Base-by-base conservation (phyloP, 2,113 vertebrate genomes). In the Leucoraja erinaceus region DNA sequence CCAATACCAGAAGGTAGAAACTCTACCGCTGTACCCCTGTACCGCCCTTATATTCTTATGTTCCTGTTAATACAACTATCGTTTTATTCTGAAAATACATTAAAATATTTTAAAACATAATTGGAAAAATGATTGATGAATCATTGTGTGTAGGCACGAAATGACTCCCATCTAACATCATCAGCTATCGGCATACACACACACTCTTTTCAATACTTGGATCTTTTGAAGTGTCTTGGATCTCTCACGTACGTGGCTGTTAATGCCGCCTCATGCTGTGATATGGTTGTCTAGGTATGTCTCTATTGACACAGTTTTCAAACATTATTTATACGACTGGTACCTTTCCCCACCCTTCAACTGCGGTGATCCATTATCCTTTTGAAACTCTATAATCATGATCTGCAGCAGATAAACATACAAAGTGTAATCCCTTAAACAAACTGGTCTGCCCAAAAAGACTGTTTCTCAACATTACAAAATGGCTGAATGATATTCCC, bases 351-450 rank as follows among this genome's bases (percentile, higher is more conserved):
- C 96, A 97, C 96, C 96, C 97, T 96, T 94, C 96, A 96, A 95
- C 96, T 95, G 96, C 94, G 94, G 96, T 96, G 95, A 96, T 97
- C 96, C 96, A 97, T 97, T 97, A 97, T 97, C 95, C 95, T 96
- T 96, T 97, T 95, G 3, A 96, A 95, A 94, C 94, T 93, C 93
- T 83, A 94, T 94, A 94, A 94, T 95, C 96, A 96, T 93, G 94
- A 97, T 95, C 95, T 95, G 95, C 94, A 94, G 94, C 96, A 95
- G 95, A 95, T 94, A 93, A 96, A 96, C 95, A 95, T 94, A 94
- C 90, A 93, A 95, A 93, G 94, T 94, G 94, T 77, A 94, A 95
- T 94, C 95, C 96, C 97, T 96, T 97, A 95, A 96, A 95, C 93
- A 94, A 95, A 72, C 68, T 74, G 22, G 68, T 20, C 20, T 31